These are phyloP conservation scores for Hipposideros armiger DNA, from an alignment of 2,113 vertebrate genomes.

Conservation along the genomic window DNA sequence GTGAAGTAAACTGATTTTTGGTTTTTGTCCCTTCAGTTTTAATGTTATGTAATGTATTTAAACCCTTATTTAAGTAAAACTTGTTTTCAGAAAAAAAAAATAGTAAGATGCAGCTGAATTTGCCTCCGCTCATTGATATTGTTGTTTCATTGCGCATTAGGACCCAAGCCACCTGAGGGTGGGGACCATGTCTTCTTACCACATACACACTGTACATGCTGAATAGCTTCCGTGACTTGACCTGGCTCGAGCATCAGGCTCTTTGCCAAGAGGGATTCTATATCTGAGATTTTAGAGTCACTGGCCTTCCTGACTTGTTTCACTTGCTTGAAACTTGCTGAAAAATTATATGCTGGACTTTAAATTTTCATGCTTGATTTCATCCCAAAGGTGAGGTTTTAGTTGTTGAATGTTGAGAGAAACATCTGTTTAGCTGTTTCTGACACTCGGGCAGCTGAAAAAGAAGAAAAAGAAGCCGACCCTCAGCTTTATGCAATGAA, in stretches of 20 bases:
- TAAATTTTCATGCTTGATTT: constrained; percentile 61
- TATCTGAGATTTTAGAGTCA: background rate
- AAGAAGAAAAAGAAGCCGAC: background rate
- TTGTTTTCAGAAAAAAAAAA: background rate
- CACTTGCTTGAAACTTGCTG: constrained; percentile 5
- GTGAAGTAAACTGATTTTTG: too few relatives aligned
- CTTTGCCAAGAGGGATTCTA: background rate
- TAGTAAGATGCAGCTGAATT: background rate
- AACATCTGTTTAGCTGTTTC: constrained; percentile 71
- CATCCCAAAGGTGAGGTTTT: constrained; percentile 55
- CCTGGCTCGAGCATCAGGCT: background rate
- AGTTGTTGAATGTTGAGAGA: constrained; percentile 39
- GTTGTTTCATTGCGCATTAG: constrained; percentile 15
- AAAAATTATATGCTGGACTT: constrained; percentile 27
- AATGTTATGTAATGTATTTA: too few relatives aligned
- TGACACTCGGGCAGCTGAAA: constrained; percentile 32
- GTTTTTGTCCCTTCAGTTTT: too few relatives aligned
- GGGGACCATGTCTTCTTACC: background rate
- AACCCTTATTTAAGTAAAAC: too few relatives aligned
- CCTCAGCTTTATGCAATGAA: background rate
- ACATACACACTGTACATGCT: background rate
- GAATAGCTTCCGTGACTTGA: background rate
- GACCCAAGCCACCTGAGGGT: background rate
- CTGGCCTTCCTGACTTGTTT: background rate
- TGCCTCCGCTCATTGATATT: background rate